phyloP scores from a whole-genome alignment of 1,140 invertebrate species.

The Drosophila aff. region DNA sequence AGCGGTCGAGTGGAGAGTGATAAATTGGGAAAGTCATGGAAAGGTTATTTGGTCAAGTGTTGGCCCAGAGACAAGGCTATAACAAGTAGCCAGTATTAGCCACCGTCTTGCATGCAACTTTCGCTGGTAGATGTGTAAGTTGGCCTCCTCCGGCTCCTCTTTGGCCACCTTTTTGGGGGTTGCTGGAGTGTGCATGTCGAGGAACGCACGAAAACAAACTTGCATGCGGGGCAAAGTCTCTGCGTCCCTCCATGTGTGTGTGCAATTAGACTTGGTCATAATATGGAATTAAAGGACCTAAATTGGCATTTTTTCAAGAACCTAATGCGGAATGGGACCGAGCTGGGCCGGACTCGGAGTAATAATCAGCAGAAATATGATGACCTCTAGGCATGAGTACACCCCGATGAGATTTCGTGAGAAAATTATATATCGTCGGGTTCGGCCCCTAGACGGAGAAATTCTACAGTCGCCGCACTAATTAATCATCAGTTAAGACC shows the following conservation, averaged over 20 bases:
- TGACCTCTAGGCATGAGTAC: constrained; percentile 65
- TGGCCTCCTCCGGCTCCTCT: background rate
- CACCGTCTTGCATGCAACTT: constrained; percentile 58
- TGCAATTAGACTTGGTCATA: constrained; percentile 66
- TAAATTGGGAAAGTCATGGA: constrained; percentile 69
- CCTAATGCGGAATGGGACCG: constrained; percentile 44
- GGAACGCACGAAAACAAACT: constrained; percentile 62
- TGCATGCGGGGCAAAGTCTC: constrained; percentile 28
- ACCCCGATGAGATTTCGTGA: constrained; percentile 58
- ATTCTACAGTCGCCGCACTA: constrained; percentile 58
- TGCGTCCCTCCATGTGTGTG: constrained; percentile 15
- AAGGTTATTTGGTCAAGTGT: constrained; percentile 62
- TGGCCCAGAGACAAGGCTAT: constrained; percentile 63
- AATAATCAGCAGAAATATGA: constrained; percentile 58
- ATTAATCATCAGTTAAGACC: constrained; percentile 78
- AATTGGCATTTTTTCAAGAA: constrained; percentile 64
- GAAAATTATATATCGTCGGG: constrained; percentile 68
- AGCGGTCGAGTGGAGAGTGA: constrained; percentile 39
- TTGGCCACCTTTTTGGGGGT: constrained; percentile 4
- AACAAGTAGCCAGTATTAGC: constrained; percentile 32
- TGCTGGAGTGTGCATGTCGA: constrained; percentile 51
- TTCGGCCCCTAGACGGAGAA: constrained; percentile 26
- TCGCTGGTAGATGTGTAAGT: constrained; percentile 23
- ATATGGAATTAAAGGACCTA: constrained; percentile 71
- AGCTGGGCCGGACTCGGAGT: constrained; percentile 11